Percentiles rank a stretch among this genome's conserved stretches.
These are phyloP conservation scores for Epizoanthus scotinus DNA, from an alignment of 92 coral and sea anemone species.

Conservation along the genomic window DNA sequence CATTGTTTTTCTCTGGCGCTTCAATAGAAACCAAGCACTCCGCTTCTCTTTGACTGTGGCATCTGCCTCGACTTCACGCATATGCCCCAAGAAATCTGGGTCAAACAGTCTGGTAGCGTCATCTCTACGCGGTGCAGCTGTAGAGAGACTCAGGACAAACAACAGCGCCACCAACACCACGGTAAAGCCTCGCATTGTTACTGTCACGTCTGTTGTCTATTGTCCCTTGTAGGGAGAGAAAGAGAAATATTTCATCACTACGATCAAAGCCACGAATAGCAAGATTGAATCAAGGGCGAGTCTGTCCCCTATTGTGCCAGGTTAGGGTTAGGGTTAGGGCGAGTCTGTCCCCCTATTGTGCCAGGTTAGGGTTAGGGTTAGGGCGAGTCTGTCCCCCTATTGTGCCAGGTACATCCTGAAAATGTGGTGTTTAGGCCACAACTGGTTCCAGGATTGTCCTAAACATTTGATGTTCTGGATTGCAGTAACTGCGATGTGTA, in stretches of 20 bases:
- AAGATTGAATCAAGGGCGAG: too few relatives aligned
- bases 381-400: too few relatives aligned
- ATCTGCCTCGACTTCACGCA: not conserved
- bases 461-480: too few relatives aligned
- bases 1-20: not conserved
- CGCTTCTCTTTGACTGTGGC: not conserved
- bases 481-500: too few relatives aligned
- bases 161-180: not conserved
- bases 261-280: not conserved
- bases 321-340: too few relatives aligned
- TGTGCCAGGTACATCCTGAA: too few relatives aligned
- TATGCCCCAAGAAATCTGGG: not conserved
- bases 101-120: conserved; percentile 4
- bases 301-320: too few relatives aligned
- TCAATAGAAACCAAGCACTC: not conserved
- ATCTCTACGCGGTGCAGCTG: conserved; percentile 5
- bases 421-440: too few relatives aligned
- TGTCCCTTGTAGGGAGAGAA: not conserved
- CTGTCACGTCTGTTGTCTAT: not conserved
- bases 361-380: too few relatives aligned
- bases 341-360: too few relatives aligned
- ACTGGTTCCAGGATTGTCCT: too few relatives aligned
- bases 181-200: not conserved
- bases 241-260: not conserved
- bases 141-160: conserved; percentile 14